Percentiles rank a stretch among this genome's conserved stretches.
Conservation (phyloP, 2,888 invertebrate genomes). For the Autographa gamma region DNA sequence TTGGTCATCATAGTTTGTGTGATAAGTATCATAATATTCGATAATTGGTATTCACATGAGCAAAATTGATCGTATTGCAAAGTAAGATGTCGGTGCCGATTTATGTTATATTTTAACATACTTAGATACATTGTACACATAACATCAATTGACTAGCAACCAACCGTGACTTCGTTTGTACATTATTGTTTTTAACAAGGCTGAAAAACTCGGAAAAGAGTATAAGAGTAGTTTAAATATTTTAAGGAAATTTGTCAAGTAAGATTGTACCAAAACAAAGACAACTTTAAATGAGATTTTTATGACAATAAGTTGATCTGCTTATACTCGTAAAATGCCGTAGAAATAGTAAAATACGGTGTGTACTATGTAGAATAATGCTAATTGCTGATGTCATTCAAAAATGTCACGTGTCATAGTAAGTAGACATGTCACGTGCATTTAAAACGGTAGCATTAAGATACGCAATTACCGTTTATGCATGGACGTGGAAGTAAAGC, state of each 20-base stretch:
- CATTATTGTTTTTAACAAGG: too few relatives aligned
- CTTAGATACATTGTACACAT: too few relatives aligned
- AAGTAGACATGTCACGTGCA: neutral
- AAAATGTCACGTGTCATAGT: conserved; percentile 1
- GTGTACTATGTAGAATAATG: neutral
- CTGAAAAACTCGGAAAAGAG: too few relatives aligned
- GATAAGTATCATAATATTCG: neutral
- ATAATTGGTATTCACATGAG: conserved; percentile 1
- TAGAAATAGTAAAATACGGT: neutral
- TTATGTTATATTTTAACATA: neutral
- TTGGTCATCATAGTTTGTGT: neutral
- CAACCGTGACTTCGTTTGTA: too few relatives aligned
- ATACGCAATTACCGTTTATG: neutral
- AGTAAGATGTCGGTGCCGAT: neutral
- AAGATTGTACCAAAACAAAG: too few relatives aligned
- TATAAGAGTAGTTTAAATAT: too few relatives aligned
- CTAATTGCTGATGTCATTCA: conserved; percentile 1
- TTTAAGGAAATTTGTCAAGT: too few relatives aligned
- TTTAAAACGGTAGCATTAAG: neutral
- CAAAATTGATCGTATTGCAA: neutral
- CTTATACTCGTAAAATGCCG: neutral
- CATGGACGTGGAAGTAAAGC: neutral
- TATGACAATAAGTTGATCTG: neutral
- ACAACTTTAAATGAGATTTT: too few relatives aligned
- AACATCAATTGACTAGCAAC: too few relatives aligned